Evolutionary conservation across 2,888 invertebrate genomes (phyloP), one percentile per base, ranked within the genome.

Genomic region (Acanthosoma haemorrhoidale): DNA sequence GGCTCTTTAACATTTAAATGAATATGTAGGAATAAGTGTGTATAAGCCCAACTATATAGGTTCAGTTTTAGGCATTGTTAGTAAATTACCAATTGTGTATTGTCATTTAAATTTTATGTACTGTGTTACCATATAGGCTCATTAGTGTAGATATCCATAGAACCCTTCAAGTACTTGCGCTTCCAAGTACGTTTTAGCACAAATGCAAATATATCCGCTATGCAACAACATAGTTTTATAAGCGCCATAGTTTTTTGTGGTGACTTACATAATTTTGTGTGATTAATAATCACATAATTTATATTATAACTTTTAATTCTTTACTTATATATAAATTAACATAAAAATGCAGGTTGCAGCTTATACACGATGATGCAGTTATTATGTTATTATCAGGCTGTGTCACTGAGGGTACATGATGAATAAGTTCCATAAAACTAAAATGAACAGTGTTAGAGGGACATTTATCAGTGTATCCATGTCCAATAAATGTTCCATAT

Each of bases 171-270:
- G 74, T 75, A 75, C 75, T 75, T 75, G 74, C 67, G 75, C 74
- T 74, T 73, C 73, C 73, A 73, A 75, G 73, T 74, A 73, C 73
- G 61, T 57, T 70, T 61, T 73, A 73, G 71, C 73, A 73, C 71
- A 67, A 70, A 64, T 39, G 51, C 25, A 21, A 61, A 43, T 43
- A 69, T 38, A 61, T 67, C 60, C 39, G 68, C 69, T 71, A 72
- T 57, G 70, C 68, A 70, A 71, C 59, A 64, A 68, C 68, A 71
- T 71, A 71, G 64, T 67, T 60, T 57, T 68, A 68, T 72, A 36
- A 68, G 59, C 51, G 60, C 31, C 59, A 68, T 68, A 58, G 32
- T 67, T 29, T 68, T 68, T 68, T 36, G 31, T 69, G 58, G 61
- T 61, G 57, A 32, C 15, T 51, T 43, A 67, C 43, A 39, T 39